These are phyloP conservation scores for Prorops nasuta DNA, from an alignment of 1,140 invertebrate species.

Conservation along the genomic window DNA sequence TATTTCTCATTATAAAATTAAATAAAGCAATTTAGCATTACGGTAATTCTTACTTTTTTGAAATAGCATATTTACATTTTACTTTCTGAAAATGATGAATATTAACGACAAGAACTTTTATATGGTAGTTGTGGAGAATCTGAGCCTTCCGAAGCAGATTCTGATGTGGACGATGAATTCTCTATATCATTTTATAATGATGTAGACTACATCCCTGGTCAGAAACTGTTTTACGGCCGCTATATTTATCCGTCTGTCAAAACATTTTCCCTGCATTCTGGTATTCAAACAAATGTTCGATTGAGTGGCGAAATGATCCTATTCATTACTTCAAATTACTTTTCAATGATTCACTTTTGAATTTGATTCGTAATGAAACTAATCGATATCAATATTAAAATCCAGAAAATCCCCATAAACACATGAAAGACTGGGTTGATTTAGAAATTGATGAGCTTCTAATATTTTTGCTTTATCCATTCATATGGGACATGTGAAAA, in stretches of 20 bases:
- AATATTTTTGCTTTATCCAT: slow-evolving; percentile 10
- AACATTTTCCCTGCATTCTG: slow-evolving; percentile 1
- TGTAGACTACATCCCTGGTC: background rate
- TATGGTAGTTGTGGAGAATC: slow-evolving; percentile 5
- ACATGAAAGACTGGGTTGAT: slow-evolving; percentile 5
- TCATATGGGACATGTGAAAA: slow-evolving; percentile 10
- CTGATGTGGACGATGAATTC: background rate
- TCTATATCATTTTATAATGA: background rate
- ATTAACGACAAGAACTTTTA: too few species aligned
- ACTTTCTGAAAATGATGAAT: too few species aligned
- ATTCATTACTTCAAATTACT: background rate
- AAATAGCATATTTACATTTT: too few species aligned
- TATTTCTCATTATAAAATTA: too few species aligned
- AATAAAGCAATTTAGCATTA: too few species aligned
- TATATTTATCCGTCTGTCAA: slow-evolving; percentile 9
- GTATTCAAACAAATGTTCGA: background rate
- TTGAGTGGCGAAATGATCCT: background rate
- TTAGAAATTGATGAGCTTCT: slow-evolving; percentile 1
- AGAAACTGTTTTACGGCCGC: slow-evolving; percentile 1
- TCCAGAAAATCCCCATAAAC: slow-evolving; percentile 1
- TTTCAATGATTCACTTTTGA: background rate
- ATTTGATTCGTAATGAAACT: slow-evolving; percentile 4
- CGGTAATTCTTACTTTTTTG: too few species aligned
- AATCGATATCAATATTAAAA: slow-evolving; percentile 10
- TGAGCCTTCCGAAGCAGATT: slow-evolving; percentile 1